These are phyloP conservation scores for Actinia equina DNA, from an alignment of 64 coral and sea anemone genomes.

Conservation along the genomic window DNA sequence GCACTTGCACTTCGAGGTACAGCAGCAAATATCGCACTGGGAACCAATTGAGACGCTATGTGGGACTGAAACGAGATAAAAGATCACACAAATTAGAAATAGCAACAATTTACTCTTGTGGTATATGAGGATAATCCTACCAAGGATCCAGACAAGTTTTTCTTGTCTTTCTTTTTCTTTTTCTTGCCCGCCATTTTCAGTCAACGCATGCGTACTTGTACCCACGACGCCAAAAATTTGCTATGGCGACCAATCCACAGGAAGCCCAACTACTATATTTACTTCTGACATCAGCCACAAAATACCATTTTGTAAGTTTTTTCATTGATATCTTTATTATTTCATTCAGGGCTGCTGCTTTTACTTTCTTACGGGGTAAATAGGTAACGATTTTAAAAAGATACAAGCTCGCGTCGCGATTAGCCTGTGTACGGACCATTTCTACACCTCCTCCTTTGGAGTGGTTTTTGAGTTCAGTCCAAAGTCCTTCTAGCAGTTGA, in stretches of 20 bases:
- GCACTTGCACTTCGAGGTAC: conserved; percentile 66
- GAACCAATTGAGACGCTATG: conserved; percentile 74
- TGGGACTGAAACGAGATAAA: conserved; percentile 44
- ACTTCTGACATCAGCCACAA: neutral
- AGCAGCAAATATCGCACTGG: conserved; percentile 84
- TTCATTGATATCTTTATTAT: no score
- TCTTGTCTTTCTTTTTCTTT: conserved; percentile 14
- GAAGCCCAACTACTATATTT: neutral
- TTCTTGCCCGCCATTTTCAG: conserved; percentile 10
- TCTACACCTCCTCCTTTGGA: no score
- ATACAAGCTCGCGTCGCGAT: no score
- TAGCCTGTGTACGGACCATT: no score
- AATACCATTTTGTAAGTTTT: no score
- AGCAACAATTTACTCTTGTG: neutral
- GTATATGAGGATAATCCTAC: neutral
- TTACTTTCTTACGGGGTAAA: no score
- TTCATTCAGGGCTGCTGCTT: no score
- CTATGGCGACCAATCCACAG: neutral
- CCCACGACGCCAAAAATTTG: neutral
- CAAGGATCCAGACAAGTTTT: neutral
- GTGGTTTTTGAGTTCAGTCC: no score
- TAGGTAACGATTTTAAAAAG: no score
- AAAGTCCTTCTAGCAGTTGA: no score
- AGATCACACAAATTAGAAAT: neutral
- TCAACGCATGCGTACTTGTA: neutral